phyloP scores from a whole-genome alignment of 2,113 vertebrate species.

The Dunckerocampus dactyliophorus region DNA sequence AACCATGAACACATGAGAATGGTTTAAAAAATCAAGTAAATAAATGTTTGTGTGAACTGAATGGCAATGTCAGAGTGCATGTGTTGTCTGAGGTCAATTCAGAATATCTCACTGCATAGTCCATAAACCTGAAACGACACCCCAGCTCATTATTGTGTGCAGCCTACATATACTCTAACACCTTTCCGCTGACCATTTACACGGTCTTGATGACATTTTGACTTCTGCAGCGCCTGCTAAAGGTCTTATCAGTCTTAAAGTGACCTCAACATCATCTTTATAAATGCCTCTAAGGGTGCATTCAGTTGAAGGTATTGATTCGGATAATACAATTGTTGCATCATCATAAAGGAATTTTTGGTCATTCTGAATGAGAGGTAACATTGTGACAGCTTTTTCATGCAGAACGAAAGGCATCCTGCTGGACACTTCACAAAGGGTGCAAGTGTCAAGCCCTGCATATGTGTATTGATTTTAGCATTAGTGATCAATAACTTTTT shows the following conservation, averaged over 20 bases:
- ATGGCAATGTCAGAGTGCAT: background rate
- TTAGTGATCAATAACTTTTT: conserved; percentile 1
- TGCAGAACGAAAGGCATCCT: background rate
- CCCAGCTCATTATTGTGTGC: background rate
- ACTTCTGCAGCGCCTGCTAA: too few species aligned
- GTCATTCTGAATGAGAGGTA: background rate
- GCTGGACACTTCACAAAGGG: background rate
- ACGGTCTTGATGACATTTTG: too few species aligned
- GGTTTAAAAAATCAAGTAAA: background rate
- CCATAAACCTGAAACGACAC: background rate
- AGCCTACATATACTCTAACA: background rate
- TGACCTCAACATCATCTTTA: background rate
- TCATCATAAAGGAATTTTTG: background rate
- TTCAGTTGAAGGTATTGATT: background rate
- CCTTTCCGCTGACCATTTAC: background rate
- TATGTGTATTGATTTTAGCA: background rate
- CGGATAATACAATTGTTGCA: background rate
- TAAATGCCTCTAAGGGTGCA: background rate
- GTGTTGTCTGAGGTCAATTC: background rate
- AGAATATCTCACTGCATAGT: background rate
- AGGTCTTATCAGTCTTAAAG: background rate
- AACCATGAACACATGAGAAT: background rate
- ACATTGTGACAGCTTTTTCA: background rate
- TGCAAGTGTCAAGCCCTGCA: background rate
- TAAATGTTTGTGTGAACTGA: background rate